These are phyloP conservation scores for Kryptopterus vitreolus DNA, from an alignment of 2,797 vertebrate genomes.

Conservation along the genomic window DNA sequence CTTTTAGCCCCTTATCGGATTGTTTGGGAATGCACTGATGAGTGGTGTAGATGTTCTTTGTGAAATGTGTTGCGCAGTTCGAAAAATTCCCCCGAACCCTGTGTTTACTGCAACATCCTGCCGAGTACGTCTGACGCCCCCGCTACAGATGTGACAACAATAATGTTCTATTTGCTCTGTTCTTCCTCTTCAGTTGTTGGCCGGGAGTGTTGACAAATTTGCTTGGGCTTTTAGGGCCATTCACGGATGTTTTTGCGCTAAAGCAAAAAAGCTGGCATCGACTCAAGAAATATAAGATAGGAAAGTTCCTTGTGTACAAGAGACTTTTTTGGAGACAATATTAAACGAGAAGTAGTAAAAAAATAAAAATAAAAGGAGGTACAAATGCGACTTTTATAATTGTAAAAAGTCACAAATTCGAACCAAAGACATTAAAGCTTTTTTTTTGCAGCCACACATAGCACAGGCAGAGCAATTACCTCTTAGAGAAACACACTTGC, in stretches of 20 bases:
- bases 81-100: neutral
- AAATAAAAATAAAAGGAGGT: too few relatives aligned
- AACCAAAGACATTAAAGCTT: neutral
- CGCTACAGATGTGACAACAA: constrained; percentile 8
- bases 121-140: constrained; percentile 14
- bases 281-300: neutral
- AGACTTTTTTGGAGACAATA: too few relatives aligned
- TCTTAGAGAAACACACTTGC: constrained; percentile 13
- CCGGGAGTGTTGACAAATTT: neutral
- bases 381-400: neutral
- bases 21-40: neutral
- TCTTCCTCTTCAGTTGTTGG: neutral
- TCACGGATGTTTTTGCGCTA: neutral
- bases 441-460: constrained; percentile 31
- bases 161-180: neutral
- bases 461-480: constrained; percentile 38
- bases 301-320: neutral
- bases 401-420: neutral
- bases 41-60: neutral
- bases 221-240: neutral
- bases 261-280: neutral
- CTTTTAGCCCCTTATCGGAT: neutral
- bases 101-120: constrained; percentile 13
- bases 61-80: neutral
- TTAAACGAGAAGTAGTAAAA: too few relatives aligned